Conservation (phyloP, 2,888 invertebrate genomes). For the Eristalis tenax region DNA sequence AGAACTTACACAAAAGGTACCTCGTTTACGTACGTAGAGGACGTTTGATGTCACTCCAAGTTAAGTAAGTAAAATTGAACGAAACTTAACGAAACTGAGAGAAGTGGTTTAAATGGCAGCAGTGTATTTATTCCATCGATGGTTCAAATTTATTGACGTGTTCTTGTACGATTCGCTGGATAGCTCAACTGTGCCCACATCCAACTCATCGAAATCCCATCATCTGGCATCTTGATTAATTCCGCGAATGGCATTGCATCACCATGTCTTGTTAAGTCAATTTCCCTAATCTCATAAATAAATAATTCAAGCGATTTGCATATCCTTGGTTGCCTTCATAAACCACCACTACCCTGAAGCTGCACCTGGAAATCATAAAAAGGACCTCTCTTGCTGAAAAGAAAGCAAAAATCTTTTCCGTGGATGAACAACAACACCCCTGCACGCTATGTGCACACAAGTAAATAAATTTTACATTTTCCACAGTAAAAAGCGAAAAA, state of each 20-base stretch:
- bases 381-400: not conserved
- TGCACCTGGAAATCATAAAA: not conserved
- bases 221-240: not conserved
- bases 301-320: conserved; percentile 48
- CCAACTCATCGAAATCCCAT: not conserved
- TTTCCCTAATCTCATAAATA: conserved; percentile 39
- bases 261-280: not conserved
- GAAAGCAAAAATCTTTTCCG: not conserved
- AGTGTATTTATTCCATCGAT: too few relatives aligned
- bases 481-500: not conserved
- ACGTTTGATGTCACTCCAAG: too few relatives aligned
- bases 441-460: not conserved
- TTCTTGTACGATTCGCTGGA: too few relatives aligned
- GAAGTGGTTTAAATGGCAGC: too few relatives aligned
- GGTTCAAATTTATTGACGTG: too few relatives aligned
- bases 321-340: not conserved
- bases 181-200: too few relatives aligned
- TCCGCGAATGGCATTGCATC: not conserved
- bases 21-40: too few relatives aligned
- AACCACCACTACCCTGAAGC: not conserved
- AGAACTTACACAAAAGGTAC: too few relatives aligned
- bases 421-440: not conserved
- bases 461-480: conserved; percentile 51
- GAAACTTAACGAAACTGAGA: too few relatives aligned
- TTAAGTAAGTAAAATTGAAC: too few relatives aligned